Evolutionary conservation across 2,888 invertebrate genomes (phyloP), one percentile per base, ranked within the genome.

Genomic region (Philonicus albiceps): DNA sequence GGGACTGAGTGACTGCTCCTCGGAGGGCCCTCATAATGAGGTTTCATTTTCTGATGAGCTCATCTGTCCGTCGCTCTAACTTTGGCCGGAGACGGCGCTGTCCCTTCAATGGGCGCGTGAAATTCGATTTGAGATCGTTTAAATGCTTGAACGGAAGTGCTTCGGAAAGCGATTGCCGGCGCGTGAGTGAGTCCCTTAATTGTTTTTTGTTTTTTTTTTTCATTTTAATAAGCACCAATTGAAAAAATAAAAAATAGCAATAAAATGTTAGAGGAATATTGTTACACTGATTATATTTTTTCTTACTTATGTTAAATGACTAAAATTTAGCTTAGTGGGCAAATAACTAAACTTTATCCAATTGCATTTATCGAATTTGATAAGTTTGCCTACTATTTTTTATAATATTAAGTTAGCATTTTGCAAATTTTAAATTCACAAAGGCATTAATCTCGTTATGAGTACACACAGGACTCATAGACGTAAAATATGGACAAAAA

Each of bases 41-140:
- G 64, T 84, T 84, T 84, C 40, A 84, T 31, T 84, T 84, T 84
- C 40, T 84, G 84, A 72, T 84, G 55, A 43, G 49, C 72, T 84
- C 84, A 84, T 84, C 84, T 84, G 84, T 16, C 30, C 37, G n/a
- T n/a, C n/a, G 72, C 40, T 84, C 19, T 11, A 31, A n/a, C 49
- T 81, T 30, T n/a, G 5, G 1, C n/a, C 40, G 11, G 40, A n/a
- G 37, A 37, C 80, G 49, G n/a, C 22, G n/a, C 34, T 6, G 53
- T 31, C 22, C 31, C 37, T n/a, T 64, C n/a, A 37, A n/a, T 81
- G 81, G 22, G 34, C 7, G 55, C 55, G 64, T 81, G 55, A 55
- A 81, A 81, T 81, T 81, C 55, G 55, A 81, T 81, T 81, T 34
- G 5, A 81, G 34, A 81, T 81, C 81, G 81, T 81, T 81, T 81